Percentiles rank a stretch among this genome's conserved stretches.
These are phyloP conservation scores for Malurus leucopterus DNA, from an alignment of 2,797 vertebrate genomes.

Conservation along the genomic window DNA sequence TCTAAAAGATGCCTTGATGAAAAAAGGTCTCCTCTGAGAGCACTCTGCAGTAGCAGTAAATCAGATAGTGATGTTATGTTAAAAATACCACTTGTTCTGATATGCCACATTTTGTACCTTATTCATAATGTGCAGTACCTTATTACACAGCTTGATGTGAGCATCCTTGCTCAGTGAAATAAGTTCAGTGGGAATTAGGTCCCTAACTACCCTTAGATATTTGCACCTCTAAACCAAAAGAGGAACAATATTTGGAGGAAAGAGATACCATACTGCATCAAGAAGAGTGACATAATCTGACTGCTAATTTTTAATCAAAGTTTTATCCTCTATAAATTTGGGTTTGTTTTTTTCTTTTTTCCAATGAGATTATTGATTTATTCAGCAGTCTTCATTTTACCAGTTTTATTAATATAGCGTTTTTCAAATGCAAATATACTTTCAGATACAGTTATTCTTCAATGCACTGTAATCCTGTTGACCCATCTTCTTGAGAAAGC, in stretches of 20 bases:
- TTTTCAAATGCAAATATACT: not conserved
- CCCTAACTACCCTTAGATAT: not conserved
- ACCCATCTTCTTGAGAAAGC: not conserved
- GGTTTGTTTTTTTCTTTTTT: not conserved
- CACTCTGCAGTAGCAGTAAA: not conserved
- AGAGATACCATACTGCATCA: not conserved
- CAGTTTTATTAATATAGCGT: not conserved
- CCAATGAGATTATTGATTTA: not conserved
- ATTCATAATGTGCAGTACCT: not conserved
- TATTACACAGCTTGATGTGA: not conserved
- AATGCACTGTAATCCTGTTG: not conserved
- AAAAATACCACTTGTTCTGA: not conserved
- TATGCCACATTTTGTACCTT: not conserved
- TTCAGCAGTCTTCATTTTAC: not conserved
- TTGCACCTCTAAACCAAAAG: not conserved
- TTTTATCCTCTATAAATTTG: not conserved
- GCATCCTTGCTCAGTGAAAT: not conserved
- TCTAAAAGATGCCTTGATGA: not conserved
- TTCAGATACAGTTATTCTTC: not conserved
- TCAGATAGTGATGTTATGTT: not conserved
- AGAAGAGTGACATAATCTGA: not conserved
- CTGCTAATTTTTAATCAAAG: not conserved
- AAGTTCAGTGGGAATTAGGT: not conserved
- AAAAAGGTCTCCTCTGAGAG: not conserved
- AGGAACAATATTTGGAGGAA: not conserved